Percentiles rank a stretch among this genome's conserved stretches.
phyloP scores from a whole-genome alignment of 2,888 invertebrate species.

The Globia sparganii region DNA sequence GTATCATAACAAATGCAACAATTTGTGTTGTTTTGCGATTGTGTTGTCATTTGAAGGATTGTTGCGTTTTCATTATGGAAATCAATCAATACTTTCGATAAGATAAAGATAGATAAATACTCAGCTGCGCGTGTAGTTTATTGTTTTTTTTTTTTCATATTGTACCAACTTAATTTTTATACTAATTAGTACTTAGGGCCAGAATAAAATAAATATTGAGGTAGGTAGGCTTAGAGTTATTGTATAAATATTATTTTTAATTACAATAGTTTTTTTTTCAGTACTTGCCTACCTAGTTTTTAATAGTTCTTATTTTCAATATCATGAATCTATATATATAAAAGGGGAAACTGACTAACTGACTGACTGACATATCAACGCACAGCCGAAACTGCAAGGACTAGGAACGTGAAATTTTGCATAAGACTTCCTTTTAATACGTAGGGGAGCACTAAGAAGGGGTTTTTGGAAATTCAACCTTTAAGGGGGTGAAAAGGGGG shows the following conservation, averaged over 20 bases:
- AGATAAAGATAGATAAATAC: conserved; percentile 22
- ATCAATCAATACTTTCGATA: conserved; percentile 17
- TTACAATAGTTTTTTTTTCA: not conserved
- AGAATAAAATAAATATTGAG: not conserved
- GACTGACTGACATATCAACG: too few species aligned
- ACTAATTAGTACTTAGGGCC: not conserved
- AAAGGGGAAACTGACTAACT: too few species aligned
- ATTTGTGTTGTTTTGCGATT: not conserved
- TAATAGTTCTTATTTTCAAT: not conserved
- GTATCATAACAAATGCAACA: not conserved
- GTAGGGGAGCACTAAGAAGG: too few species aligned
- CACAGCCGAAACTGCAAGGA: too few species aligned
- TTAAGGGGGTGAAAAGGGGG: too few species aligned
- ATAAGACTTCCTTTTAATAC: too few species aligned
- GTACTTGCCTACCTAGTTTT: not conserved
- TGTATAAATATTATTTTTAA: not conserved
- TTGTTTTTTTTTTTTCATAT: not conserved
- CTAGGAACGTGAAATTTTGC: too few species aligned
- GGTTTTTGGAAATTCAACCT: too few species aligned
- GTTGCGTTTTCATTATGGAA: conserved; percentile 8
- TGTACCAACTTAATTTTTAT: not conserved
- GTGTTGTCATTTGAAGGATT: not conserved
- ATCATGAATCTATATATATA: too few species aligned
- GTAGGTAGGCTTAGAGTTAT: not conserved
- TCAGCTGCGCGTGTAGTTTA: conserved; percentile 11